phyloP scores from a whole-genome alignment of 2,888 invertebrate genomes.

The Perizoma flavofasciatum region DNA sequence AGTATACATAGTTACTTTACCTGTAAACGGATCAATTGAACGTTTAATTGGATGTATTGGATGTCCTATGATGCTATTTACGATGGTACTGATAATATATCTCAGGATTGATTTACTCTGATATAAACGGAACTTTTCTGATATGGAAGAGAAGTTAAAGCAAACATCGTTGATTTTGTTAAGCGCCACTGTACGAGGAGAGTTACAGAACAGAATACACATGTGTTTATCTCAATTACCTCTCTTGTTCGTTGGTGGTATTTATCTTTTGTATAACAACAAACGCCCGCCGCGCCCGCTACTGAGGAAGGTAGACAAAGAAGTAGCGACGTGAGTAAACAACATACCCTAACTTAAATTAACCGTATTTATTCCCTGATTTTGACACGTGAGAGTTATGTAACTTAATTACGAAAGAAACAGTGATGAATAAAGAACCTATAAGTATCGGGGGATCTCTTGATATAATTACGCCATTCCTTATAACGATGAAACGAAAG shows the following conservation, averaged over 20 bases:
- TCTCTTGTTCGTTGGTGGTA: conserved; percentile 69
- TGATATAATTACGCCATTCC: conserved; percentile 52
- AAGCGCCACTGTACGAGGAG: conserved; percentile 65
- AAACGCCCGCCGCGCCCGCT: conserved; percentile 53
- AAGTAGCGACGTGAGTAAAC: conserved; percentile 70
- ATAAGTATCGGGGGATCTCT: conserved; percentile 46
- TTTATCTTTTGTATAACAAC: conserved; percentile 77
- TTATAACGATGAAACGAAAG: conserved; percentile 48
- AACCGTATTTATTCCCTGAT: conserved; percentile 67
- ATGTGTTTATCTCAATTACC: conserved; percentile 78
- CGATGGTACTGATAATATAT: conserved; percentile 37
- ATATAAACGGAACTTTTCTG: conserved; percentile 18
- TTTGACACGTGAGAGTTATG: conserved; percentile 64
- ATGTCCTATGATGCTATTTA: conserved; percentile 58
- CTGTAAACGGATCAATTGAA: conserved; percentile 45
- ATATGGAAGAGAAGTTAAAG: conserved; percentile 49
- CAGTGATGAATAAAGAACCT: conserved; percentile 46
- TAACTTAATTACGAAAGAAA: conserved; percentile 57
- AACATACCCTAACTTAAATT: conserved; percentile 66
- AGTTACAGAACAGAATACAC: conserved; percentile 71
- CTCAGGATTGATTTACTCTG: conserved; percentile 14
- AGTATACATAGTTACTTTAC: conserved; percentile 51
- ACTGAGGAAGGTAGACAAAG: conserved; percentile 66
- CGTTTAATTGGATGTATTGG: conserved; percentile 25
- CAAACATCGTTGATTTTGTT: conserved; percentile 70